Conservation (phyloP, 2,888 invertebrate species). For the Caenorhabditis becei region DNA sequence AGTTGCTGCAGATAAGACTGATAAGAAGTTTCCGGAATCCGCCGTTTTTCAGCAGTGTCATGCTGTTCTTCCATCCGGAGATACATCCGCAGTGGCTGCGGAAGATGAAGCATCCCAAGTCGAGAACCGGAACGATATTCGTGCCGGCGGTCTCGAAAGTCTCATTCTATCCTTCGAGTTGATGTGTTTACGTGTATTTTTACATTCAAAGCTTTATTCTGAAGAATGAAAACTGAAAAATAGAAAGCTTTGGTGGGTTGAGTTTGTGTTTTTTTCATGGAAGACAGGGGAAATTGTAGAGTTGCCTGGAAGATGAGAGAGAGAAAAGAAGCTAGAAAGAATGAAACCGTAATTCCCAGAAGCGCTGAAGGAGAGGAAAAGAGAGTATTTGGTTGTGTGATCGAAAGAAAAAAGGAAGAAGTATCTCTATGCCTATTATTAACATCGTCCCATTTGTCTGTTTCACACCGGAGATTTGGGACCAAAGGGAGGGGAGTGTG, state of each 20-base stretch:
- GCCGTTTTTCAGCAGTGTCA: constrained; percentile 44
- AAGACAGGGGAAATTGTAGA: neutral
- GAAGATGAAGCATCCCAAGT: constrained; percentile 20
- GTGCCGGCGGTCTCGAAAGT: constrained; percentile 9
- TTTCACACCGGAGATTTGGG: constrained; percentile 35
- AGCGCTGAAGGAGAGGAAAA: neutral
- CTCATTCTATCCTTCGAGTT: constrained; percentile 30
- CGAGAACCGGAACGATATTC: constrained; percentile 30
- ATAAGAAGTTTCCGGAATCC: constrained; percentile 29
- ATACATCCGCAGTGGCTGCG: constrained; percentile 50
- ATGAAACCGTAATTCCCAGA: constrained; percentile 49
- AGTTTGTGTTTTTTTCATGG: constrained; percentile 25
- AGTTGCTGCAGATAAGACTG: constrained; percentile 20
- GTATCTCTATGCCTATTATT: constrained; percentile 21
- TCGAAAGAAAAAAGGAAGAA: neutral
- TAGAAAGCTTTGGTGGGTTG: constrained; percentile 52
- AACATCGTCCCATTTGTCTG: constrained; percentile 18
- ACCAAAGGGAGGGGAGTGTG: constrained; percentile 19
- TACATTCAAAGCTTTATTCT: constrained; percentile 41
- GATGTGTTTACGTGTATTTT: neutral
- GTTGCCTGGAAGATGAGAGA: constrained; percentile 1
- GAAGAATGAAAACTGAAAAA: constrained; percentile 25
- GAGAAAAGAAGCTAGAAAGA: neutral
- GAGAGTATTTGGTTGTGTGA: neutral
- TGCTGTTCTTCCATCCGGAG: constrained; percentile 55